Evolutionary conservation across 2,797 vertebrate genomes (phyloP), one percentile per base, ranked within the genome.

Genomic region (Antennarius maculatus): DNA sequence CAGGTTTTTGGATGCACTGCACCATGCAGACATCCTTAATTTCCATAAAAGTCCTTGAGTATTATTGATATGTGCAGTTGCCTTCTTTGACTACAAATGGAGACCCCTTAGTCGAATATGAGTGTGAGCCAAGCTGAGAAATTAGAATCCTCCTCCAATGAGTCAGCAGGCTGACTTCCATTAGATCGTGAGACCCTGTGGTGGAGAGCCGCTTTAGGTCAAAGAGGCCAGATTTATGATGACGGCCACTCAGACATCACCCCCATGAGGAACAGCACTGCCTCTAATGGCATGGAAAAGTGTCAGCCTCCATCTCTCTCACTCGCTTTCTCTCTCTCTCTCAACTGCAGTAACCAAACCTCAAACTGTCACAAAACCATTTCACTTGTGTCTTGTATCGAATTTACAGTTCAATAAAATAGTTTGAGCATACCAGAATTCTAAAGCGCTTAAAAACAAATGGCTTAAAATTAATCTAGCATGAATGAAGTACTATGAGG

Each of bases 151-250:
- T 71, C 71, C 58, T 42, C 48, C 72, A 59, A 61, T 84, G 67
- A 89, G 68, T 91, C 87, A 84, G 77, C 77, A 84, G 66, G 57
- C 54, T n/a, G 31, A 73, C 71, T 73, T 80, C 69, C 71, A 75
- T 62, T 49, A 23, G 61, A 83, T 67, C 59, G 45, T 55, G 76
- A 73, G 71, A 80, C 78, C 72, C 65, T 60, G 71, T 91, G 88
- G 80, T 69, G 39, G n/a, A 0, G 10, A 43, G 79, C 76, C 74
- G 39, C 71, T n/a, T 76, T 55, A 13, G 75, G 54, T 65, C 73
- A 71, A 49, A 18, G 53, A 63, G 67, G 58, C 79, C 46, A 71
- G 69, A 59, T 81, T 80, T 67, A 71, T 45, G 76, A 74, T 75
- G 66, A 57, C 45, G 71, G 57, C 47, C 54, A 54, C 66, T 63